A percentile compares a stretch with the other conserved stretches of the same genome.
These are phyloP conservation scores for Adelges cooleyi DNA, from an alignment of 1,140 invertebrate genomes.

Conservation along the genomic window DNA sequence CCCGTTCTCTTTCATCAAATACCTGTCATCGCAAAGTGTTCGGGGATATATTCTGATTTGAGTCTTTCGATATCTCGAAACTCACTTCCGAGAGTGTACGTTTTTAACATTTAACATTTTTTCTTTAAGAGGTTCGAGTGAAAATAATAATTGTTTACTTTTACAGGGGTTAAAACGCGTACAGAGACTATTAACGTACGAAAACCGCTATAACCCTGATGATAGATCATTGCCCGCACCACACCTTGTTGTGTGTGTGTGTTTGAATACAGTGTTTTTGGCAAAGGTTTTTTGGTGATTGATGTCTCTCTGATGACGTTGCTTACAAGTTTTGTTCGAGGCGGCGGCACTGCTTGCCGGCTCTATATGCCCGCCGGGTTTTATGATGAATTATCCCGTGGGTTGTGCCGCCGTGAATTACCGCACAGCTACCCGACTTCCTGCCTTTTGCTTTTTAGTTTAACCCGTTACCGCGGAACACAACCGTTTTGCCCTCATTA, in stretches of 20 bases:
- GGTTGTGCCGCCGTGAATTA: slow-evolving; percentile 3
- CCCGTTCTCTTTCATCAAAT: no score
- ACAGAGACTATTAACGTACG: no score
- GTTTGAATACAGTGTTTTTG: slow-evolving; percentile 24
- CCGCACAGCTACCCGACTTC: slow-evolving; percentile 5
- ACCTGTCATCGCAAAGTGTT: no score
- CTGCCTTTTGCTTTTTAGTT: slow-evolving; percentile 27
- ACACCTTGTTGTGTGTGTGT: not conserved
- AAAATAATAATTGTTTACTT: no score
- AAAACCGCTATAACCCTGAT: no score
- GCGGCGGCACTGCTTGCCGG: not conserved
- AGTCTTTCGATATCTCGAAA: no score
- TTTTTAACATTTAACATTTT: no score
- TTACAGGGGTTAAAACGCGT: no score
- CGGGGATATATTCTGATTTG: no score
- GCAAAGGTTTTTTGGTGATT: slow-evolving; percentile 28
- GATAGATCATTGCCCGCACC: slow-evolving; percentile 24
- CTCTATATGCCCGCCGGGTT: slow-evolving; percentile 7
- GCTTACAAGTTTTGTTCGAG: slow-evolving; percentile 22
- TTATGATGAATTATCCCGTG: slow-evolving; percentile 26
- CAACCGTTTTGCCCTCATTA: slow-evolving; percentile 1
- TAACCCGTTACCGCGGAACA: not conserved
- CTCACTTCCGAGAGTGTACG: no score
- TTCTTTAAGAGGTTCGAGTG: no score
- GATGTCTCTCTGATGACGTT: slow-evolving; percentile 28